Evolutionary conservation across 2,113 vertebrate genomes (phyloP).

Genomic region (Hippocampus barbouri): DNA sequence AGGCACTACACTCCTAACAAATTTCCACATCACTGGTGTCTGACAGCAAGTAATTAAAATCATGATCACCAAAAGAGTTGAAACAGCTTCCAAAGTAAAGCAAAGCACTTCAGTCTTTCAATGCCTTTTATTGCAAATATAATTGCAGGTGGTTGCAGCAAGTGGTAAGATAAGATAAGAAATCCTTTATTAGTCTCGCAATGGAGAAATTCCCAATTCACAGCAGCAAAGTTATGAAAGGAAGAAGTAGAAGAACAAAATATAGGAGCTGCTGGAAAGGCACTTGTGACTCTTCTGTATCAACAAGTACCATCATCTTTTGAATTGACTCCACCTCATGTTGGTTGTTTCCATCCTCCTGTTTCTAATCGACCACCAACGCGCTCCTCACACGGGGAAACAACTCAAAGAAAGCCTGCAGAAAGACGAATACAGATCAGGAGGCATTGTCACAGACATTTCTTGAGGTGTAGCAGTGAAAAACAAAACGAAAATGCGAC

Average conservation of each 20-base stretch:
- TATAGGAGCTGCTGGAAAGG: too few species aligned
- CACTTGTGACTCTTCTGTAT: too few species aligned
- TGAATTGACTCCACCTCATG: neutral
- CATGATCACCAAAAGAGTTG: neutral
- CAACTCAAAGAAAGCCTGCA: conserved; percentile 90
- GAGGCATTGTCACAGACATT: neutral
- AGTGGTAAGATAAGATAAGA: too few species aligned
- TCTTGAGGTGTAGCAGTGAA: neutral
- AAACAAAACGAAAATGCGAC: neutral
- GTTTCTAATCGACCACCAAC: conserved; percentile 76
- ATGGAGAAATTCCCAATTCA: too few species aligned
- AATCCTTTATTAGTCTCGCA: too few species aligned
- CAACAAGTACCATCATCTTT: neutral
- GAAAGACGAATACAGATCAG: conserved; percentile 28
- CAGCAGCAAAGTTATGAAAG: too few species aligned
- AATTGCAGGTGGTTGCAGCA: neutral
- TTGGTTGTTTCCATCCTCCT: neutral
- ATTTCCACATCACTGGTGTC: too few species aligned
- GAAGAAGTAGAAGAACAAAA: too few species aligned
- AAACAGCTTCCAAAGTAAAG: neutral
- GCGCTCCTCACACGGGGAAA: conserved; percentile 76
- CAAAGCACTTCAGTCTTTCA: neutral
- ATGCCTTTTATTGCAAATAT: neutral
- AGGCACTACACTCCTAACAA: too few species aligned
- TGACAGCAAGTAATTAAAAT: neutral